Conservation (phyloP, 2,797 vertebrate species). For the Pseudopleuronectes americanus region DNA sequence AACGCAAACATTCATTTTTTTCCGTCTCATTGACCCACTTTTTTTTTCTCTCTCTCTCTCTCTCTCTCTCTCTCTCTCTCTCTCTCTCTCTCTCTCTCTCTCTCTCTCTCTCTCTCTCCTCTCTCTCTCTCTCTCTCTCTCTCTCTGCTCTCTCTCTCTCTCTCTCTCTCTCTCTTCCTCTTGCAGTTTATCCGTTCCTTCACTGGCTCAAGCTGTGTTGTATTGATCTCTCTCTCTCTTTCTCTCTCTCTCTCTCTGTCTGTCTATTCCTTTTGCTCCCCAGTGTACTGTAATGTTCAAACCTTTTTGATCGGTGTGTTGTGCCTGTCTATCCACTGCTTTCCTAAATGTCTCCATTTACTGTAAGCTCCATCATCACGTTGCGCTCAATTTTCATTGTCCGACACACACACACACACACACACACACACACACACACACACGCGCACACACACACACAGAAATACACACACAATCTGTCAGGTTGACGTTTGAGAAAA, state of each 20-base stretch:
- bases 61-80: constrained; percentile 3
- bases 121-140: constrained; percentile 16
- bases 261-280: constrained; percentile 68
- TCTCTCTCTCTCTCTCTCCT: constrained; percentile 18
- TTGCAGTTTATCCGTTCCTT: constrained; percentile 45
- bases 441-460: constrained; percentile 6
- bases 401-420: neutral
- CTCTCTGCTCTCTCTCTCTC: neutral
- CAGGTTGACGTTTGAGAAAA: constrained; percentile 24
- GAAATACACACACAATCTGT: constrained; percentile 13
- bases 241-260: constrained; percentile 37
- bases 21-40: constrained; percentile 7
- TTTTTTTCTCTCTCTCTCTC: neutral
- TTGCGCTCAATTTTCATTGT: constrained; percentile 32
- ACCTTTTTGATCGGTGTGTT: constrained; percentile 75
- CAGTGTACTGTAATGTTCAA: constrained; percentile 73
- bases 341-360: constrained; percentile 80
- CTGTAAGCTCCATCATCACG: constrained; percentile 68
- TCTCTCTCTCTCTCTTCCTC: constrained; percentile 23
- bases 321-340: constrained; percentile 71
- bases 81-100: constrained; percentile 10
- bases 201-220: constrained; percentile 51
- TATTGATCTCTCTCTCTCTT: constrained; percentile 71
- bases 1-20: neutral
- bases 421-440: neutral